phyloP scores from a whole-genome alignment of 2,113 vertebrate genomes.

The Limanda limanda region DNA sequence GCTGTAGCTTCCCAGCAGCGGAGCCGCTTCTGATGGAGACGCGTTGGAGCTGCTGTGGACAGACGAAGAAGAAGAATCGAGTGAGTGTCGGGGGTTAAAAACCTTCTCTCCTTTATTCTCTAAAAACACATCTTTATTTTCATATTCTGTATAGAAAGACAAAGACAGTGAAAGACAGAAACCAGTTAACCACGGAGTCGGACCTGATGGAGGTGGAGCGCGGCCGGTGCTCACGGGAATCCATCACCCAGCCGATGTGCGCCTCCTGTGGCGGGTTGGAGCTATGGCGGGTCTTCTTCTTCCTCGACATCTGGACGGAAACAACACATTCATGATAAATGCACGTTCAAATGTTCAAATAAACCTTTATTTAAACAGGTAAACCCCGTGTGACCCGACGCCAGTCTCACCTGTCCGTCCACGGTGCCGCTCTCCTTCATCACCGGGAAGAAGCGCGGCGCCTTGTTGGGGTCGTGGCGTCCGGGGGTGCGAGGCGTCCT shows the following conservation, averaged over 20 bases:
- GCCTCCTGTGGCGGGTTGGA: slow-evolving; percentile 92
- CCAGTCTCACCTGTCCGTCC: slow-evolving; percentile 84
- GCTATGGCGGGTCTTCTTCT: slow-evolving; percentile 94
- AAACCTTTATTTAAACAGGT: background rate
- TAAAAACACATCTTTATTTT: too few relatives aligned
- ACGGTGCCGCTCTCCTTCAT: slow-evolving; percentile 89
- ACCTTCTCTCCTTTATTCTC: too few relatives aligned
- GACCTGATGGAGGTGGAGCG: slow-evolving; percentile 91
- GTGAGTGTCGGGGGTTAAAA: background rate
- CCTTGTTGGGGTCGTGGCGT: slow-evolving; percentile 90
- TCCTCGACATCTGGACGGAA: slow-evolving; percentile 86
- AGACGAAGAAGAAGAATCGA: background rate
- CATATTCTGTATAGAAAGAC: too few relatives aligned
- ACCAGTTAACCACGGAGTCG: background rate
- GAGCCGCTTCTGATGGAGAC: slow-evolving; percentile 88
- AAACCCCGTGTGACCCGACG: too few relatives aligned
- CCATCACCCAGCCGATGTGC: slow-evolving; percentile 98
- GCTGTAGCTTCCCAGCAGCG: slow-evolving; percentile 82
- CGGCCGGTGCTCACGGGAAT: slow-evolving; percentile 91
- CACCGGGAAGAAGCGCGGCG: slow-evolving; percentile 93
- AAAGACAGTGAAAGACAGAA: too few relatives aligned
- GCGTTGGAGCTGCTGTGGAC: slow-evolving; percentile 87
- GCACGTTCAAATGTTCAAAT: background rate
- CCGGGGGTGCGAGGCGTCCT: slow-evolving; percentile 87
- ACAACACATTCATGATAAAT: too few relatives aligned